A percentile compares a stretch with the other conserved stretches of the same genome.
These are phyloP conservation scores for Chaetodon auriga DNA, from an alignment of 2,113 vertebrate genomes.

Conservation along the genomic window DNA sequence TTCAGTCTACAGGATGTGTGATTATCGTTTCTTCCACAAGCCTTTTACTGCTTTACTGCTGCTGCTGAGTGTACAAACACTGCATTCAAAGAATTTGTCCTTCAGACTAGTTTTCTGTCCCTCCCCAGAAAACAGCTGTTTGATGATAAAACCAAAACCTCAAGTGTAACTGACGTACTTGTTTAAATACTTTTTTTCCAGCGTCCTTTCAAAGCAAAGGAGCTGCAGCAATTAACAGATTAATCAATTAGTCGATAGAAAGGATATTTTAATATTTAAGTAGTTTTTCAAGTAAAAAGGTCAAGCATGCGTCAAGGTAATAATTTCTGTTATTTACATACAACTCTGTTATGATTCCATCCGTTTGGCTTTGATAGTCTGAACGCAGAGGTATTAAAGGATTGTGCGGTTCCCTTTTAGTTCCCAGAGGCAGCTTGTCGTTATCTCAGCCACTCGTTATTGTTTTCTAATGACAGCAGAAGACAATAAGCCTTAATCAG, in stretches of 20 bases:
- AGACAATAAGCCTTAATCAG: constrained; percentile 53
- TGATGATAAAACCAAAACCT: neutral
- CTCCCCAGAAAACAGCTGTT: neutral
- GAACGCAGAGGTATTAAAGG: constrained; percentile 11
- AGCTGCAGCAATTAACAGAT: too few relatives aligned
- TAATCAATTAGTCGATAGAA: too few relatives aligned
- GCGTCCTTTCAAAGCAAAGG: too few relatives aligned
- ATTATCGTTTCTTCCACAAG: neutral
- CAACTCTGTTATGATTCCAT: neutral
- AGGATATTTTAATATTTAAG: too few relatives aligned
- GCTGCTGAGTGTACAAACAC: neutral
- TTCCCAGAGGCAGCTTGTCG: constrained; percentile 1
- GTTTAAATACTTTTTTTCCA: too few relatives aligned
- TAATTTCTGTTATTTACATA: neutral
- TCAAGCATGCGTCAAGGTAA: too few relatives aligned
- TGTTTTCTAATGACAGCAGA: constrained; percentile 37
- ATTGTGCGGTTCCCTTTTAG: constrained; percentile 19
- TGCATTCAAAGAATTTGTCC: neutral
- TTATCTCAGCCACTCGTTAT: constrained; percentile 19
- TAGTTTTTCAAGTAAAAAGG: too few relatives aligned
- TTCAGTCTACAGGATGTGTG: too few relatives aligned
- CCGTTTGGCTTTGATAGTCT: constrained; percentile 15
- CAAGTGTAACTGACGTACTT: too few relatives aligned
- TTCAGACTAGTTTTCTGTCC: neutral
- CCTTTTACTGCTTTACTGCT: neutral